Conservation (phyloP, 2,797 vertebrate genomes). For the Eurystomus glaucurus region DNA sequence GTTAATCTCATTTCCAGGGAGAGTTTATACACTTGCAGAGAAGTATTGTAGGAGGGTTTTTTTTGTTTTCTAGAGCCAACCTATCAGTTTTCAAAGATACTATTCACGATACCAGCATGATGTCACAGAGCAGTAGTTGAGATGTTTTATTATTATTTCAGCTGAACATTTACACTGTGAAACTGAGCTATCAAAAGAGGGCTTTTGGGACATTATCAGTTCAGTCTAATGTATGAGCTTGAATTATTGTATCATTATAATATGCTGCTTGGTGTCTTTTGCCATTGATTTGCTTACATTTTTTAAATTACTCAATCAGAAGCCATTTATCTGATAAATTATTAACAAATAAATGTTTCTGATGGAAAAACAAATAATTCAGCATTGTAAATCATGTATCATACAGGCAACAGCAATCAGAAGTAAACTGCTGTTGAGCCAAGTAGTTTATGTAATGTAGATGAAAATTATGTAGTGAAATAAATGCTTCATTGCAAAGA, state of each 20-base stretch:
- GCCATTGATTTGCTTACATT: conserved; percentile 29
- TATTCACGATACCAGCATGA: not conserved
- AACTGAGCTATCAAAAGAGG: conserved; percentile 41
- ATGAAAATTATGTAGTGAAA: not conserved
- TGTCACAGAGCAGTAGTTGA: conserved; percentile 34
- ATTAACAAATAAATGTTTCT: conserved; percentile 56
- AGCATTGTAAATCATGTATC: not conserved
- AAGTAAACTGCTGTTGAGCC: not conserved
- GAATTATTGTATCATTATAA: not conserved
- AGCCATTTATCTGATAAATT: conserved; percentile 64
- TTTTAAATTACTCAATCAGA: conserved; percentile 50
- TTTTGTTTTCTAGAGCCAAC: not conserved
- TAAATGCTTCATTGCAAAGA: not conserved
- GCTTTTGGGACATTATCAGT: conserved; percentile 11
- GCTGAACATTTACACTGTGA: conserved; percentile 18
- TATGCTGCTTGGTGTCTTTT: conserved; percentile 29
- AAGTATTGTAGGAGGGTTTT: not conserved
- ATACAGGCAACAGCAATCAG: not conserved
- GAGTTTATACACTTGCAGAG: not conserved
- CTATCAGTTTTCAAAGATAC: not conserved
- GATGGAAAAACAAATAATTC: conserved; percentile 4
- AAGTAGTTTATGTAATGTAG: not conserved
- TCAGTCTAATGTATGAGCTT: not conserved
- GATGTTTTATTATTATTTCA: conserved; percentile 28
- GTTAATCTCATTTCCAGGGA: not conserved